Evolutionary conservation across 2,113 vertebrate genomes (phyloP), one percentile per base, ranked within the genome.

Genomic region (Charina bottae): DNA sequence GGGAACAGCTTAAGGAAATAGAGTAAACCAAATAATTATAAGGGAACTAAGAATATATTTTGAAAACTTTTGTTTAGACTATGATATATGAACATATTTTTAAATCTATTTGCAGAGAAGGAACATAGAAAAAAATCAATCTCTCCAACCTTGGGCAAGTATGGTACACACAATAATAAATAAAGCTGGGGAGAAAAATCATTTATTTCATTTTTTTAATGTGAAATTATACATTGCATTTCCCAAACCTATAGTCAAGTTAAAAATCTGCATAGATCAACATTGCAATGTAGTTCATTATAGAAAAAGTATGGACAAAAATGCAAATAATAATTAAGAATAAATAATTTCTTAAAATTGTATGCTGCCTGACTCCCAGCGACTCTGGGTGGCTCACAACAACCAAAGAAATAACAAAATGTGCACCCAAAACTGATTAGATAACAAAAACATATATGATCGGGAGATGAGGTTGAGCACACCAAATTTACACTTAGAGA

Each of bases 1-100:
- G 96, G 96, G 97, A 97, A 97, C 94, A 97, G 94, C 93, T 95
- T 95, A 96, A 96, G 96, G 94, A 97, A 97, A 94, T 95, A 96
- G 97, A 95, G 93, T 93, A 97, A 95, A 97, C 96, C 96, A 97
- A 97, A 92, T 96, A 96, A 97, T 96, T 94, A 97, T 64, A 72
- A 94, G 28, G 92, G 94, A 68, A 93, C 93, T 97, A 96, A 96
- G 96, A 94, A 94, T 96, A 94, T 93, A 94, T 96, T 97, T 96
- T 96, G 90, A 90, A 64, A 86, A 92, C 93, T 90, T 93, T 96
- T 95, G 95, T 96, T 96, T 97, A 92, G 83, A 68, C 64, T 94
- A 91, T 93, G 95, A 95, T 92, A 95, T 95, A 97, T 92, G 95
- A 93, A 93, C 92, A 92, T 93, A 96, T 85, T 88, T 93, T 96